Evolutionary conservation across 2,113 vertebrate species (phyloP).

Genomic region (Aptenodytes forsteri): DNA sequence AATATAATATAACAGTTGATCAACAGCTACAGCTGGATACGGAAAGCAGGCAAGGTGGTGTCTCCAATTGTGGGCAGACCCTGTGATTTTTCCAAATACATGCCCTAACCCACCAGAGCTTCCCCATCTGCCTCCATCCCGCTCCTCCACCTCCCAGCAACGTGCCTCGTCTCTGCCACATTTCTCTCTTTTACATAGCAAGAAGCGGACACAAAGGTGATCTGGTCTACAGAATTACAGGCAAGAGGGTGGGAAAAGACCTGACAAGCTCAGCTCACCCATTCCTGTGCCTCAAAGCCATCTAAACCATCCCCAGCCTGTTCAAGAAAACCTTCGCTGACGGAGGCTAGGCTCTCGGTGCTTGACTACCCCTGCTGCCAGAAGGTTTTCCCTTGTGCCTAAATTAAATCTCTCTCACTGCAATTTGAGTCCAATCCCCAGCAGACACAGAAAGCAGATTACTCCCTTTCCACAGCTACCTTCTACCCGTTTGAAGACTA

Average conservation of each 20-base stretch:
- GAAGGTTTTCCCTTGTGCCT: background rate
- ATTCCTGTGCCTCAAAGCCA: background rate
- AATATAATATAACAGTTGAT: background rate
- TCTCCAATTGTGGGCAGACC: background rate
- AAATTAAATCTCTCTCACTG: background rate
- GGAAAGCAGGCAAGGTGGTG: background rate
- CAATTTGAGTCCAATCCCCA: background rate
- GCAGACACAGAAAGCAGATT: slow-evolving; percentile 7
- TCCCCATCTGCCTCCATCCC: background rate
- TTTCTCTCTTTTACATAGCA: background rate
- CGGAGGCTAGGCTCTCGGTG: background rate
- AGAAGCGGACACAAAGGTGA: background rate
- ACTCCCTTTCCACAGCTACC: background rate
- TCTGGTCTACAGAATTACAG: background rate
- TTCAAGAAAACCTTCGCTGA: background rate
- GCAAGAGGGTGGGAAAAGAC: background rate
- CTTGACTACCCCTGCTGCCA: background rate
- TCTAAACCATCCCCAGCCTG: background rate
- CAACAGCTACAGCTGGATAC: background rate
- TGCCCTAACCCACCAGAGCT: background rate
- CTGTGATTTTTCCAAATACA: background rate
- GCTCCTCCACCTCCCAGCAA: background rate
- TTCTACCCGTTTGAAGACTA: background rate
- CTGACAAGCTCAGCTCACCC: background rate
- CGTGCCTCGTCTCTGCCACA: fast-evolving